These are phyloP conservation scores for Yponomeuta plumbellus DNA, from an alignment of 2,888 invertebrate genomes.

Conservation along the genomic window DNA sequence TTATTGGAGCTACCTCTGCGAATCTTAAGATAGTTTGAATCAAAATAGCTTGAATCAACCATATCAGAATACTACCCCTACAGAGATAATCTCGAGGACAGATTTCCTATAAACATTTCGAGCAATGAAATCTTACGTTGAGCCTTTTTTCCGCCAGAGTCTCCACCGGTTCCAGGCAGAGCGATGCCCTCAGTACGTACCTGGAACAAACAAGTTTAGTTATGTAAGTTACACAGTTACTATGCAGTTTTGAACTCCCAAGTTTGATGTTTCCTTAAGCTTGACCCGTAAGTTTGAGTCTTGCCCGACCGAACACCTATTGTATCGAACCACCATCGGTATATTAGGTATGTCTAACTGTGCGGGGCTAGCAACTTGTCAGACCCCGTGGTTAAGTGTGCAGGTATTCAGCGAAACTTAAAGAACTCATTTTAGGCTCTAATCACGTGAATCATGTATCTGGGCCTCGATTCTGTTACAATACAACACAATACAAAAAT, in stretches of 20 bases:
- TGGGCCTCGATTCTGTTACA: no score
- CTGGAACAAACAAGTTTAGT: slow-evolving; percentile 5
- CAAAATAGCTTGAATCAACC: neutral
- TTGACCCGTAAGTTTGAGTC: neutral
- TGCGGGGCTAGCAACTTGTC: no score
- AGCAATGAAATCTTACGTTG: slow-evolving; percentile 3
- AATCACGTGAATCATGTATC: no score
- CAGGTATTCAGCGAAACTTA: no score
- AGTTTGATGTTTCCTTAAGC: neutral
- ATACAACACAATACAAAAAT: no score
- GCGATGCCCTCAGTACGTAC: slow-evolving; percentile 2
- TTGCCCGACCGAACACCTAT: no score
- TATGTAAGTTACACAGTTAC: neutral
- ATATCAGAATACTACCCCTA: neutral
- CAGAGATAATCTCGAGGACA: neutral
- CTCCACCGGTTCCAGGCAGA: neutral
- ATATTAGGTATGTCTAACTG: no score
- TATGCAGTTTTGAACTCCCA: neutral
- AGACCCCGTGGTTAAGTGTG: no score
- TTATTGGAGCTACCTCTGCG: no score
- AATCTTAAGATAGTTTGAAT: no score
- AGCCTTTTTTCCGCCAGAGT: neutral
- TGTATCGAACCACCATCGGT: no score
- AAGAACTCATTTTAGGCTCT: no score
- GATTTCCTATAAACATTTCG: slow-evolving; percentile 9